Evolutionary conservation across 1,140 invertebrate species (phyloP), one percentile per base, ranked within the genome.

Genomic region (Drosophila sproati): DNA sequence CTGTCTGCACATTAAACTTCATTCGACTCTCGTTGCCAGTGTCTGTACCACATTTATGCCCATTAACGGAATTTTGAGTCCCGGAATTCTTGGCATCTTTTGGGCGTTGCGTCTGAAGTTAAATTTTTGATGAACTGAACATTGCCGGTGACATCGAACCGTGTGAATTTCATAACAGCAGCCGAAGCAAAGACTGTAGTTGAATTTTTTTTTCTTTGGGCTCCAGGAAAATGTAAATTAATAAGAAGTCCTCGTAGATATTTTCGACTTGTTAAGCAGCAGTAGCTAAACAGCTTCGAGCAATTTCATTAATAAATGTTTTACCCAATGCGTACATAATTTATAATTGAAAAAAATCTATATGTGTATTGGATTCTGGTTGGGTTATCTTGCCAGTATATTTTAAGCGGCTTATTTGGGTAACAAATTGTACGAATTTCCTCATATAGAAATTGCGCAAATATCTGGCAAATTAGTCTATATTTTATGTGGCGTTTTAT

Each of bases 81-180:
- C 20, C 48, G 54, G 71, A 73, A 89, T 89, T 79, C 74, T 78
- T 69, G 71, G 73, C 85, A 81, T 81, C 66, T 81, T 56, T 71
- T 50, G 45, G 45, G 50, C 52, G 59, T 52, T 73, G 55, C 31
- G 52, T 54, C 55, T 67, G 52, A 48, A 60, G 80, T 64, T 89
- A 81, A 73, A 89, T 85, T 85, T 88, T 89, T 85, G 80, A 89
- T 89, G 86, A 89, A 81, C 75, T 80, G 66, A 43, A 90, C 85
- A 90, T 85, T 79, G 72, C 62, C 82, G 75, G 76, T 90, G 78
- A 85, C 86, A 89, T 82, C 71, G 73, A 81, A 79, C 72, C 66
- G 78, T 66, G 78, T 69, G 71, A 70, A 39, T 72, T 72, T 67
- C 64, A 66, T 59, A 59, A 66, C 60, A 60, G 50, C 52, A 69